Evolutionary conservation across 1,140 invertebrate species (phyloP).

Genomic region (Lordiphosa collinella): DNA sequence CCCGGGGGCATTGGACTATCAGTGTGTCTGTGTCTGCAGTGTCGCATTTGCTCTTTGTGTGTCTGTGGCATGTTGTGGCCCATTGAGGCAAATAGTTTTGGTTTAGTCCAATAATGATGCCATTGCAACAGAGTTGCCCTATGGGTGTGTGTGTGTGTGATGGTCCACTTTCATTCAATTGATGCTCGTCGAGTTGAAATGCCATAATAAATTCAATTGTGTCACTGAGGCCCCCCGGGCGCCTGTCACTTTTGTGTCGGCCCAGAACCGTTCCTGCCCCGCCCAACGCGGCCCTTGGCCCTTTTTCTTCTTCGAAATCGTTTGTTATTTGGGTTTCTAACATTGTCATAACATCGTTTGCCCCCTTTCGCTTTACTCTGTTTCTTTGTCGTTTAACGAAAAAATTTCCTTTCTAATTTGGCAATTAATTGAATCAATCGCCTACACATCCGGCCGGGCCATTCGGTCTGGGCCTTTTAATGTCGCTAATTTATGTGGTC

Average conservation of each 20-base stretch:
- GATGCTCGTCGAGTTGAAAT: conserved; percentile 68
- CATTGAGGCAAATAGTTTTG: conserved; percentile 74
- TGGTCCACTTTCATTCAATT: conserved; percentile 71
- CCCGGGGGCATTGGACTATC: conserved; percentile 61
- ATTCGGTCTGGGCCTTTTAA: conserved; percentile 43
- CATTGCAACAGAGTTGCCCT: conserved; percentile 48
- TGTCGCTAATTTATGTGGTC: conserved; percentile 71
- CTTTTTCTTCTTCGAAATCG: conserved; percentile 33
- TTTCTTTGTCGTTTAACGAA: conserved; percentile 24
- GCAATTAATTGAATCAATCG: conserved; percentile 74
- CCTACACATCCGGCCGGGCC: conserved; percentile 49
- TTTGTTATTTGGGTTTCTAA: conserved; percentile 67
- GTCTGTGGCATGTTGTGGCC: conserved; percentile 63
- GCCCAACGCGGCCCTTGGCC: conserved; percentile 6
- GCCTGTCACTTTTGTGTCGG: conserved; percentile 51
- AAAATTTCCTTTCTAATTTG: conserved; percentile 61
- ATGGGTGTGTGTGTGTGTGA: conserved; percentile 9
- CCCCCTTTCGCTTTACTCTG: conserved; percentile 15
- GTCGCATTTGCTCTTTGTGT: conserved; percentile 2
- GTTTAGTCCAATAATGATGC: conserved; percentile 73
- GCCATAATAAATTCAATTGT: conserved; percentile 76
- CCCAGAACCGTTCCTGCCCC: conserved; percentile 33
- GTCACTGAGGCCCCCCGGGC: conserved; percentile 44
- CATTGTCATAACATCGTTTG: conserved; percentile 60
- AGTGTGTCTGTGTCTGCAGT: conserved; percentile 8